Evolutionary conservation across 2,888 invertebrate genomes (phyloP).

Genomic region (Caenorhabditis auriculariae): DNA sequence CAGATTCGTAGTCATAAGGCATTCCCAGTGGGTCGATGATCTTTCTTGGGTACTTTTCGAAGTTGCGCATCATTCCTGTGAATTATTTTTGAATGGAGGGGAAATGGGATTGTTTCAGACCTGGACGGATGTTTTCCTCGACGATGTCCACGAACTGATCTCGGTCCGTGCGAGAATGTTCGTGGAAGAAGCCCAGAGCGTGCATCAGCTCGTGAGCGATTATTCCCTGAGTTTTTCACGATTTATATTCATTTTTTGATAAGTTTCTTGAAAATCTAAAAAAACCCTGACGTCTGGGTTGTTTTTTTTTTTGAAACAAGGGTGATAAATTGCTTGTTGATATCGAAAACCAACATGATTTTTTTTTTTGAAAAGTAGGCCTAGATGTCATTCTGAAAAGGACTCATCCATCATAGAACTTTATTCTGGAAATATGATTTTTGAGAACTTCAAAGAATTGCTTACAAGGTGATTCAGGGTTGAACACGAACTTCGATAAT

Average conservation of each 20-base stretch:
- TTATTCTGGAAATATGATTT: no score
- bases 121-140: constrained; percentile 75
- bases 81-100: background rate
- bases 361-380: no score
- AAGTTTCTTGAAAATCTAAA: background rate
- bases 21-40: constrained; percentile 68
- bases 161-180: constrained; percentile 78
- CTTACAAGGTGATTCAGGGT: no score
- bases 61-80: constrained; percentile 67
- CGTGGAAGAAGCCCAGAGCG: constrained; percentile 78
- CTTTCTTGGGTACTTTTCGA: constrained; percentile 66
- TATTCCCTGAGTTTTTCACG: constrained; percentile 67
- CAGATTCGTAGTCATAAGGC: constrained; percentile 75
- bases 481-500: no score
- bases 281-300: no score
- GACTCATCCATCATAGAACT: no score
- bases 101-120: constrained; percentile 59
- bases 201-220: constrained; percentile 80
- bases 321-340: no score
- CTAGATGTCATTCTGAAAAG: no score
- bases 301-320: no score
- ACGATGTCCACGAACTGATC: constrained; percentile 77
- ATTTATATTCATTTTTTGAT: no score
- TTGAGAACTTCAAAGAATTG: no score
- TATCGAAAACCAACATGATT: no score